phyloP scores from a whole-genome alignment of 2,888 invertebrate genomes.

The Melinaea menophilus region DNA sequence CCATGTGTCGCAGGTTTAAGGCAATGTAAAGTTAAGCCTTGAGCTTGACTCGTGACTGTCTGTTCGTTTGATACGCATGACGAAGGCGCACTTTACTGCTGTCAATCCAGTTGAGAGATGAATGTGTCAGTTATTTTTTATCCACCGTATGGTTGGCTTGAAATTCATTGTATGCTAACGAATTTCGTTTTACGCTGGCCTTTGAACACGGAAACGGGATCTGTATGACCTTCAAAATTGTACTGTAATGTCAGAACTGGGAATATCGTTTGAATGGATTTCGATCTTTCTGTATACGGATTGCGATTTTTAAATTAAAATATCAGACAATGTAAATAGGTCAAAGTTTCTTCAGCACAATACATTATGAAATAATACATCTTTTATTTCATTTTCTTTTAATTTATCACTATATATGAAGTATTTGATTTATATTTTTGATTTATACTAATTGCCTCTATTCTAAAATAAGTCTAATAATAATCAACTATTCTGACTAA shows the following conservation, averaged over 20 bases:
- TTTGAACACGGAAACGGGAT: constrained; percentile 18
- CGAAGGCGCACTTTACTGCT: constrained; percentile 38
- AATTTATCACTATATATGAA: too few relatives aligned
- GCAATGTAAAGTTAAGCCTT: constrained; percentile 50
- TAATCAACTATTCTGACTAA: not conserved
- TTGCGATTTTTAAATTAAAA: too few relatives aligned
- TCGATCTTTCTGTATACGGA: too few relatives aligned
- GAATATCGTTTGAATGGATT: not conserved
- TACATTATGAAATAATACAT: not conserved
- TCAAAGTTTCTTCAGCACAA: not conserved
- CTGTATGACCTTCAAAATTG: not conserved
- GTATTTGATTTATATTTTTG: too few relatives aligned
- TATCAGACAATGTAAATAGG: not conserved
- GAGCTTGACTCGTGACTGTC: constrained; percentile 70
- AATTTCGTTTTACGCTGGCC: constrained; percentile 18
- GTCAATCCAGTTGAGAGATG: constrained; percentile 34
- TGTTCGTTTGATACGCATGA: constrained; percentile 41
- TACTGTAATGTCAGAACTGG: not conserved
- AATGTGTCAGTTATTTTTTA: constrained; percentile 22
- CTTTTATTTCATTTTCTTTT: not conserved
- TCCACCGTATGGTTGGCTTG: constrained; percentile 9
- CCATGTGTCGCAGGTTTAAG: constrained; percentile 48
- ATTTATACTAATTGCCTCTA: too few relatives aligned
- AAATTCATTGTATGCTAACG: constrained; percentile 14
- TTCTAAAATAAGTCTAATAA: too few relatives aligned